These are phyloP conservation scores for Scaptomyza polygonia DNA, from an alignment of 2,888 invertebrate species.

Conservation along the genomic window DNA sequence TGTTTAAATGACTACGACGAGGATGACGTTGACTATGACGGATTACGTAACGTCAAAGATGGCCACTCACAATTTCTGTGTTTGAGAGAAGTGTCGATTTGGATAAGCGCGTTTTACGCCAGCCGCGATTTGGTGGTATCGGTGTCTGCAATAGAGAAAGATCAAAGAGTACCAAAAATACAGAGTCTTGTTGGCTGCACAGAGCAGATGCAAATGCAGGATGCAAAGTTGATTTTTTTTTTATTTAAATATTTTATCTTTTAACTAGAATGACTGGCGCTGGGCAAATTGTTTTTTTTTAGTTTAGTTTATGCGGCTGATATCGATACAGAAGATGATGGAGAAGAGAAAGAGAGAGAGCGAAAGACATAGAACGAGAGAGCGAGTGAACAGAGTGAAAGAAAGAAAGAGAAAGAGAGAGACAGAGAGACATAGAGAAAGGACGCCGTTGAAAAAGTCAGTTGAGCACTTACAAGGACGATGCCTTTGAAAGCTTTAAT, in stretches of 20 bases:
- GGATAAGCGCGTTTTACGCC: conserved; percentile 83
- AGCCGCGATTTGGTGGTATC: conserved; percentile 82
- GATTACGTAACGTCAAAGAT: conserved; percentile 29
- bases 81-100: conserved; percentile 83
- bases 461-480: conserved; percentile 47
- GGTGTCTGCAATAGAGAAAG: conserved; percentile 83
- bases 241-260: conserved; percentile 14
- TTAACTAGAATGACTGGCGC: conserved; percentile 68
- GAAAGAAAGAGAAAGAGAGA: conserved; percentile 25
- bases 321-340: conserved; percentile 61
- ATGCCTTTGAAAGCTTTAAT: conserved; percentile 50
- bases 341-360: conserved; percentile 35
- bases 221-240: conserved; percentile 57
- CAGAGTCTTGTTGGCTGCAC: conserved; percentile 62
- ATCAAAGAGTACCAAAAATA: conserved; percentile 80
- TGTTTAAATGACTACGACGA: conserved; percentile 1
- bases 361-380: conserved; percentile 16
- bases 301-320: conserved; percentile 62
- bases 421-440: conserved; percentile 31
- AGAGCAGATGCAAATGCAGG: conserved; percentile 61
- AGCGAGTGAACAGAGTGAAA: conserved; percentile 18
- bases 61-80: conserved; percentile 83
- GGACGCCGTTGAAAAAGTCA: conserved; percentile 48
- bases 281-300: conserved; percentile 66
- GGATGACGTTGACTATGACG: conserved; percentile 11